Conservation (phyloP, 2,797 vertebrate species). For the Oreonectes daqikongensis region DNA sequence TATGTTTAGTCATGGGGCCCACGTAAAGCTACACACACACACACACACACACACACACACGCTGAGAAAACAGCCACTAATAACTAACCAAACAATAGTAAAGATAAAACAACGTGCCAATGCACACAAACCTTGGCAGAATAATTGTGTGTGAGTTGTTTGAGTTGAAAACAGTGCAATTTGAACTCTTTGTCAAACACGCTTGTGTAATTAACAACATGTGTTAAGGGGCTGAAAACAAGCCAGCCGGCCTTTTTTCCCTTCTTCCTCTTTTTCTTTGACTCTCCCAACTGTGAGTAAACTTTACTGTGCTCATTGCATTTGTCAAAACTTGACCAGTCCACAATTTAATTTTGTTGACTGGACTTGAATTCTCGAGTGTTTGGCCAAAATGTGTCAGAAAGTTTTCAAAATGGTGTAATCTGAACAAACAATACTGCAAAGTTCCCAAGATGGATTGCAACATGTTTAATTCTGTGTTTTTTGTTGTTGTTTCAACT, state of each 20-base stretch:
- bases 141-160: constrained; percentile 86
- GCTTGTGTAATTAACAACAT: constrained; percentile 86
- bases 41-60: constrained; percentile 34
- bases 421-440: no score
- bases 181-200: constrained; percentile 79
- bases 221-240: constrained; percentile 77
- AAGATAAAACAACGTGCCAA: constrained; percentile 80
- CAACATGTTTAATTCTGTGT: no score
- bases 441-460: no score
- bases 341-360: no score
- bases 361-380: no score
- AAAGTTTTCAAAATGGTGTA: no score
- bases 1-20: constrained; percentile 67
- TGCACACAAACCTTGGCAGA: constrained; percentile 84
- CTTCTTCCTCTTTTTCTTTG: constrained; percentile 31
- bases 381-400: no score
- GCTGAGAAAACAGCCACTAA: constrained; percentile 81
- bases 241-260: constrained; percentile 57
- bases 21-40: constrained; percentile 42
- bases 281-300: constrained; percentile 42
- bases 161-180: constrained; percentile 83
- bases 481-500: no score
- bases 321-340: constrained; percentile 33
- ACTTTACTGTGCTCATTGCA: constrained; percentile 32
- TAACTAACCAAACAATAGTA: constrained; percentile 89